These are phyloP conservation scores for Lochmaea capreae DNA, from an alignment of 2,888 invertebrate species.

Conservation along the genomic window DNA sequence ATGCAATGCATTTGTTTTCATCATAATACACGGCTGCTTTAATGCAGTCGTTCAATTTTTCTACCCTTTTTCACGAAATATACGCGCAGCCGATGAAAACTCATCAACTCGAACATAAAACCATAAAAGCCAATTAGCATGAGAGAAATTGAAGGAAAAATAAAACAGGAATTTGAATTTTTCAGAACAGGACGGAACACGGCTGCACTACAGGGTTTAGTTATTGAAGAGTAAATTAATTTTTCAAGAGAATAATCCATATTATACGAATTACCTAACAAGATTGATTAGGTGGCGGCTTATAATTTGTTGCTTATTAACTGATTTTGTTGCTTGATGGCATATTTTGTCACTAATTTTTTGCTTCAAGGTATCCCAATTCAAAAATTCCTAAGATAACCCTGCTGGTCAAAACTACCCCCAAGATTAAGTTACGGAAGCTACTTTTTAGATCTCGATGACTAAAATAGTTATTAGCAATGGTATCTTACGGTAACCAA, in stretches of 20 bases:
- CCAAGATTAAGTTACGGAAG: too few species aligned
- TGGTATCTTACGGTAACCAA: too few species aligned
- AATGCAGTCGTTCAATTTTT: conserved; percentile 17
- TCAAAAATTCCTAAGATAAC: too few species aligned
- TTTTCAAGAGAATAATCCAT: background rate
- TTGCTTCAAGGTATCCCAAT: too few species aligned
- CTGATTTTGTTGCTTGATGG: too few species aligned
- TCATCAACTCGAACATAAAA: conserved; percentile 26
- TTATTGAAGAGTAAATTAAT: background rate
- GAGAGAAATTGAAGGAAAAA: conserved; percentile 16
- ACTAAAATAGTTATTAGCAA: too few species aligned
- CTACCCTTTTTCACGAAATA: conserved; percentile 20
- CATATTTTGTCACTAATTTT: too few species aligned
- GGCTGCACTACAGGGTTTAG: background rate
- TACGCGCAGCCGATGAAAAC: conserved; percentile 12
- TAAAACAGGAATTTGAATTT: background rate
- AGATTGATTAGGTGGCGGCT: background rate
- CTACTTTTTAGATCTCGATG: too few species aligned
- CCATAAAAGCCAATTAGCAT: conserved; percentile 27
- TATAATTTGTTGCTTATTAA: too few species aligned
- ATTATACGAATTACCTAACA: background rate
- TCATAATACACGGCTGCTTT: conserved; percentile 18
- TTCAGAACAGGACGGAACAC: background rate
- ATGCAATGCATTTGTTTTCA: conserved; percentile 26
- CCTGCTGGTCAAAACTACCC: too few species aligned